Evolutionary conservation across 1,140 invertebrate genomes (phyloP), one percentile per base, ranked within the genome.

Genomic region (Leptoteleia sp.): DNA sequence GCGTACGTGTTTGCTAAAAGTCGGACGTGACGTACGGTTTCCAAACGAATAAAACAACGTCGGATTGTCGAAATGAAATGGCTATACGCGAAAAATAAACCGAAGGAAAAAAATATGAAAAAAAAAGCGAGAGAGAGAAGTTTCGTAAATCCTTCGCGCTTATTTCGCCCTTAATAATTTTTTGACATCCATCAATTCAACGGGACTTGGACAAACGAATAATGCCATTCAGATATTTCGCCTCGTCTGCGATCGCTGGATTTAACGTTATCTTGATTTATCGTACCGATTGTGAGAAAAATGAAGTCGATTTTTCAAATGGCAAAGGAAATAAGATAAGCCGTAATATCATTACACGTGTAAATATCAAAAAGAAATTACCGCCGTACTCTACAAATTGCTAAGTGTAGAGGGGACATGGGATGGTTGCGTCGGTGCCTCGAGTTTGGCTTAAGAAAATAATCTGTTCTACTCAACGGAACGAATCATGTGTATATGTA

Each of bases 1-100:
- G 73, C 76, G 52, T 71, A 83, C 72, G 77, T 83, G 80, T 73
- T 78, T 80, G 70, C 65, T 65, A 75, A 61, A 79, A 82, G 76
- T 81, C 73, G 54, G 45, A 55, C 48, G 57, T 79, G 62, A 70
- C 48, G 62, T 62, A 57, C 54, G 57, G 33, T 62, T 68, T 12
- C 9, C 31, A 17, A 65, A 38, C 62, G 40, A 72, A 72, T 72
- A 68, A 79, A 79, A 78, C 40, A 64, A 33, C 64, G 45, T 8
- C 38, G 61, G 55, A 38, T 73, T 16, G 61, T 48, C 25, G 48
- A 65, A 65, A 67, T 65, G 52, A 65, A 65, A 75, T 12, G 62
- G 54, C 4, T 54, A 13, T 25, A 43, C 8, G 54, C 16, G 35
- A 43, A 68, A 79, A 71, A 65, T 75, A 29, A 70, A 16, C 65